Evolutionary conservation across 2,797 vertebrate species (phyloP), one percentile per base, ranked within the genome.

Genomic region (Danio tinwini): DNA sequence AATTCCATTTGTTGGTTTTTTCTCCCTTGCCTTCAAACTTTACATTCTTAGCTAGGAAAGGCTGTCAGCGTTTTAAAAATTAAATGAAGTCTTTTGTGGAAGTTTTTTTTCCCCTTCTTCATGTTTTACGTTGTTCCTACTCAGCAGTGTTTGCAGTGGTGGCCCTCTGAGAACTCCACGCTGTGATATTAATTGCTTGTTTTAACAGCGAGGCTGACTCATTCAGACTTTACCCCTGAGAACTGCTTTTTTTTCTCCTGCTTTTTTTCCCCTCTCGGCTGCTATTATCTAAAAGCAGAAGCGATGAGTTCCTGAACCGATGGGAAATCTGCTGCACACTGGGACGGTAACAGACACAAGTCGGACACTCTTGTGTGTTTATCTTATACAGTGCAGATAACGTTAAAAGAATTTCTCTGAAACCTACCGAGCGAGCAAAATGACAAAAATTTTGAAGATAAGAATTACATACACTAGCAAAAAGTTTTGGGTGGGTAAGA

Each of bases 171-270:
- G 80, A 81, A 69, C 44, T 49, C 37, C 78, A 75, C 17, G 75
- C 85, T 83, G 78, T 74, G 79, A 81, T 81, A 81, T 81, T 84
- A 83, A 83, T 83, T 79, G 81, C 80, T 86, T 82, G 81, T 63
- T 81, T 86, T 83, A 78, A 72, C 78, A 67, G 82, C 76, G 37
- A 76, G 62, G 76, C 80, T 80, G 69, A 74, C 69, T 76, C 74
- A 50, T 69, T 73, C 55, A 37, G 44, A 53, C 68, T 72, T 71
- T 55, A 72, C 77, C 69, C 67, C 52, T 7, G 64, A 76, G 49
- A 70, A 29, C 42, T 37, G 29, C 7, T 29, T 0, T 58, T 55
- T 29, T 64, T 10, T 42, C 5, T 49, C 29, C 39, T 74, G 42
- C 13, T 16, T 47, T 67, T 29, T 68, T 50, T 67, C 42, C 68